These are phyloP conservation scores for Cotesia typhae DNA, from an alignment of 1,140 invertebrate species.

Conservation along the genomic window DNA sequence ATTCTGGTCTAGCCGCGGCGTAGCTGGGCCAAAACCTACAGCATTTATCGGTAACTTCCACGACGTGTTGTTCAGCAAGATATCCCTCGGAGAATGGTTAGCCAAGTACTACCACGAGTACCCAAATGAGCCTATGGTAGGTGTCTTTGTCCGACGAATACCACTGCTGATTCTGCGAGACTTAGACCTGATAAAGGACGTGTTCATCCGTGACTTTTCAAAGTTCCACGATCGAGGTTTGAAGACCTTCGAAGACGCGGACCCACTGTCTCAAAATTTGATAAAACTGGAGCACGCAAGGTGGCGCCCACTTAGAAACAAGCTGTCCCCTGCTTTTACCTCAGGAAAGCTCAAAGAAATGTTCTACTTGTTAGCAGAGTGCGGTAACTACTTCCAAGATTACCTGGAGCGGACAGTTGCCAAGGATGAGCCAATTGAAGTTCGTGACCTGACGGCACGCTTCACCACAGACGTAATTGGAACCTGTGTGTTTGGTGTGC, in stretches of 20 bases:
- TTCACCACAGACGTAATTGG: slow-evolving; percentile 31
- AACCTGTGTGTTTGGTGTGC: slow-evolving; percentile 28
- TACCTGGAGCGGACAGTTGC: slow-evolving; percentile 41
- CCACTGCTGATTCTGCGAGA: slow-evolving; percentile 60
- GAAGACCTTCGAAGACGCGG: slow-evolving; percentile 47
- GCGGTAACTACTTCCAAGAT: slow-evolving; percentile 58
- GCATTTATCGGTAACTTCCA: slow-evolving; percentile 28
- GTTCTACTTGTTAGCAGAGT: slow-evolving; percentile 59
- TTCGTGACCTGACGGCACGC: slow-evolving; percentile 17
- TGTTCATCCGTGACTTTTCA: slow-evolving; percentile 66
- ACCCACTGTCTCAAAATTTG: slow-evolving; percentile 54
- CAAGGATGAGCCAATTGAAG: slow-evolving; percentile 32
- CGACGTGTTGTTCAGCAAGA: slow-evolving; percentile 12
- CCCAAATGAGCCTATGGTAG: slow-evolving; percentile 27
- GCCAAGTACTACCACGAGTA: slow-evolving; percentile 16
- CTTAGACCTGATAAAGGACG: slow-evolving; percentile 61
- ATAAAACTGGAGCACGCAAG: slow-evolving; percentile 47
- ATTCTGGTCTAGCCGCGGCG: slow-evolving; percentile 26
- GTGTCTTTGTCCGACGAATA: slow-evolving; percentile 37
- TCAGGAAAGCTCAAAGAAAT: slow-evolving; percentile 66
- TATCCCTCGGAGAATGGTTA: slow-evolving; percentile 2
- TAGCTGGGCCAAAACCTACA: slow-evolving; percentile 29
- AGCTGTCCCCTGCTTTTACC: slow-evolving; percentile 61
- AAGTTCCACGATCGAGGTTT: slow-evolving; percentile 60
- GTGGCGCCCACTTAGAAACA: slow-evolving; percentile 32